These are phyloP conservation scores for Lypha dubia DNA, from an alignment of 2,888 invertebrate species.

Conservation along the genomic window DNA sequence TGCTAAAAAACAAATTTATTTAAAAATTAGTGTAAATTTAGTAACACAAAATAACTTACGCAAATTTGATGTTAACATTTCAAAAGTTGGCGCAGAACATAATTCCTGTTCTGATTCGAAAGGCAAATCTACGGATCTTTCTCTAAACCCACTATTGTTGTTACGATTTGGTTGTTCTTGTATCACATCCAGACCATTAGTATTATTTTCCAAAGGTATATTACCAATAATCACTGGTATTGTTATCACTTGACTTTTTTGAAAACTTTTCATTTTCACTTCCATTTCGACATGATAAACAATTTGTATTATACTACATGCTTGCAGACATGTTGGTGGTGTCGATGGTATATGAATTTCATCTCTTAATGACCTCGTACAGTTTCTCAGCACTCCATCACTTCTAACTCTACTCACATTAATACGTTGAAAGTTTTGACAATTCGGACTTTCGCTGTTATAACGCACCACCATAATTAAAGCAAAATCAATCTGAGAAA, in stretches of 20 bases:
- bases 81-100: slow-evolving; percentile 41
- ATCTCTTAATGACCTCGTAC: slow-evolving; percentile 76
- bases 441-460: slow-evolving; percentile 74
- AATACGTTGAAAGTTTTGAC: slow-evolving; percentile 77
- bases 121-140: slow-evolving; percentile 17
- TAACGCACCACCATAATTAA: slow-evolving; percentile 79
- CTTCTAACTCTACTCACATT: slow-evolving; percentile 76
- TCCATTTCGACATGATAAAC: slow-evolving; percentile 80
- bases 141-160: not conserved
- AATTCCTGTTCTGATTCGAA: not conserved
- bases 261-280: slow-evolving; percentile 76
- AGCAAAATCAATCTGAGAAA: slow-evolving; percentile 76
- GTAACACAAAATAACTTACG: slow-evolving; percentile 56
- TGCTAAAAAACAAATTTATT: slow-evolving; percentile 73
- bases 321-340: slow-evolving; percentile 80
- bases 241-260: slow-evolving; percentile 77
- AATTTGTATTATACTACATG: slow-evolving; percentile 79
- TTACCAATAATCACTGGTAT: slow-evolving; percentile 82
- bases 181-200: slow-evolving; percentile 43
- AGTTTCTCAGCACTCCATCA: slow-evolving; percentile 76
- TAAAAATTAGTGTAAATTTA: not conserved
- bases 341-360: slow-evolving; percentile 79
- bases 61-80: slow-evolving; percentile 61
- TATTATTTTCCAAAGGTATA: slow-evolving; percentile 76
- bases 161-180: slow-evolving; percentile 65